Evolutionary conservation across 2,797 vertebrate genomes (phyloP), one percentile per base, ranked within the genome.

Genomic region (Parotocinclus haroldoi): DNA sequence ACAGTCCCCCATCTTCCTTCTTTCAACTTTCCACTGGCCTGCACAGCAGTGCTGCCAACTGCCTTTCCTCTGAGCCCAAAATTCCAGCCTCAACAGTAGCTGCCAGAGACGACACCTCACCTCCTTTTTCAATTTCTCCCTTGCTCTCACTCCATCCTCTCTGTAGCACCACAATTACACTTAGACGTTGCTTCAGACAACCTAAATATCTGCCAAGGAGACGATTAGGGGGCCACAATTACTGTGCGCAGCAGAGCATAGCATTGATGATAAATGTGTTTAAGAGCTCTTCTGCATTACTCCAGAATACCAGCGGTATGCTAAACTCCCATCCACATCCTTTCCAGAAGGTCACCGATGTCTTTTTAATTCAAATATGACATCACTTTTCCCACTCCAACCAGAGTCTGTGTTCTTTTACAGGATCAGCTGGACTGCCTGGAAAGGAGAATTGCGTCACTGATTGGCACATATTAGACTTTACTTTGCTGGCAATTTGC

Each of bases 381-480:
- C 83, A 77, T 86, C 64, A 83, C 83, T 82, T 79, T 74, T 83
- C 80, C 67, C 71, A 74, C 53, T 79, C 69, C 65, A 69, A 67
- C 57, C 66, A 66, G 40, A 67, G 59, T 50, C 48, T 10, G 27
- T 48, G 53, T 66, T 73, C 74, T 81, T 82, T 83, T 72, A 81
- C 80, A 82, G 74, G 78, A 82, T 79, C 82, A 83, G 82, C 83
- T 84, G 82, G 54, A 61, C 49, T 18, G 66, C 69, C 79, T 78
- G 76, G 57, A 57, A 10, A 74, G 76, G 69, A 73, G 73, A 75
- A 86, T 82, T 87, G 78, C 83, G 82, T 89, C 87, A 87, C 64
- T 58, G 73, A 74, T 76, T 73, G 58, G 69, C 75, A 71, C 72
- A 66, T 66, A 69, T 83, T 74, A 80, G 80, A 75, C 72, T 39